These are phyloP conservation scores for Bos taurus DNA, from an alignment of 2,113 vertebrate species.

Conservation along the genomic window DNA sequence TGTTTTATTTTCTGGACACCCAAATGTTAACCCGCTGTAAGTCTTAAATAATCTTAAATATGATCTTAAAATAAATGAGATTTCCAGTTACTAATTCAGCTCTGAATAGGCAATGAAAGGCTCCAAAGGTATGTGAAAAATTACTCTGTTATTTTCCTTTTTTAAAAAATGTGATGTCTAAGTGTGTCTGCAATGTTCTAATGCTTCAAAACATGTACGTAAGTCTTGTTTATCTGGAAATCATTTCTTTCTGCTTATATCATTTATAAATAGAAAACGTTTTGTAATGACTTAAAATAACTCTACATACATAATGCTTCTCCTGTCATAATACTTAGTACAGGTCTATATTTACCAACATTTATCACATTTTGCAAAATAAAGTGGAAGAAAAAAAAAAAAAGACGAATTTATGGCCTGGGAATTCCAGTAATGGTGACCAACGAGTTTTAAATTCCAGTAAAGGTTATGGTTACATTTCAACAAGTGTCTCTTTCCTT, in stretches of 20 bases:
- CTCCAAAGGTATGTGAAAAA: constrained; percentile 58
- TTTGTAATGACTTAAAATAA: constrained; percentile 64
- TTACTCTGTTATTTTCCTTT: constrained; percentile 53
- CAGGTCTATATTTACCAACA: constrained; percentile 52
- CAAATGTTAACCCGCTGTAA: constrained; percentile 74
- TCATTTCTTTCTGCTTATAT: constrained; percentile 65
- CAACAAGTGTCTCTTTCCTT: constrained; percentile 77
- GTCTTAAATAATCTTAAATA: constrained; percentile 66
- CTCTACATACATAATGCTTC: constrained; percentile 26
- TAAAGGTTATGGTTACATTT: constrained; percentile 71
- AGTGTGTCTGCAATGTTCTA: constrained; percentile 57
- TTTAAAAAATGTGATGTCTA: constrained; percentile 45
- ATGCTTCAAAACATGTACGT: constrained; percentile 47
- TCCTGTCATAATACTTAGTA: constrained; percentile 16
- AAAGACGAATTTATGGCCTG: constrained; percentile 30
- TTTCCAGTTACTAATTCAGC: constrained; percentile 48
- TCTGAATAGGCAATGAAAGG: constrained; percentile 40
- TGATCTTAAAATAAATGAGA: constrained; percentile 69
- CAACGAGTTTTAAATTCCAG: constrained; percentile 77
- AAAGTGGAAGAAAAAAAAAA: not conserved
- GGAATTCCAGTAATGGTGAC: constrained; percentile 70
- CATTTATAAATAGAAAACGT: constrained; percentile 61
- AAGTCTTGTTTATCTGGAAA: constrained; percentile 64
- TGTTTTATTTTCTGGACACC: constrained; percentile 78
- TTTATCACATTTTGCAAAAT: constrained; percentile 50